Base-by-base conservation (phyloP, 2,888 invertebrate species). In the Luperina nickerlii region DNA sequence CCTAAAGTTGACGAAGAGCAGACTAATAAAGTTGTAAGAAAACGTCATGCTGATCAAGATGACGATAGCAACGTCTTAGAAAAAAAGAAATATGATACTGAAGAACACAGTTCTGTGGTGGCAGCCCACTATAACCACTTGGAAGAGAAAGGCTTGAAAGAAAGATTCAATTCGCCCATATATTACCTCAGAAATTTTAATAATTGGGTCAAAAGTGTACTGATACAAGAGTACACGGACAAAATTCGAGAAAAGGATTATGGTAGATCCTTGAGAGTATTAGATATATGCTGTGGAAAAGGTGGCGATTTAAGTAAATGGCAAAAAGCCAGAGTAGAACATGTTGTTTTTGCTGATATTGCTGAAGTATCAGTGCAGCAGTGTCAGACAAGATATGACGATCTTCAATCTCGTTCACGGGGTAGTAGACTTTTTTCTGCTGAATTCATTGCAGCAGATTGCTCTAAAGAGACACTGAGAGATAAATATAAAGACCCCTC, bases 251-350 rank as follows among this genome's bases (percentile, higher is more conserved):
- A 97, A 87, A 98, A 97, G 90, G 97, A 97, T 84, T 97, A 98
- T 85, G 98, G 98, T n/a, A 97, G 97, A 76, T 97, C 97, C 0
- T 90, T 98, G 54, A 97, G 97, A 80, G 98, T 99, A 0, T 96
- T 99, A 75, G 99, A 99, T 94, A 98, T 99, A 97, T 99, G 99
- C 90, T 99, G 99, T 94, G 99, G 99, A 1, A 99, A 99, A 97
- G 99, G 99, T 38, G 99, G 99, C 3, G 99, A 99, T 95, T 97
- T 99, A 60, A 97, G 98, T n/a, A 99, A 99, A 95, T 99, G 99
- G 99, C 98, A 98, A 82, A 99, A 98, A 93, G 98, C 97, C 74
- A 96, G 97, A 82, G 98, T 99, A 73, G 97, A 98, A 2, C 98
- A 98, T 95, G 97, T 99, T 32, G 98, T 99, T 79, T 99, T 99